Base-by-base conservation (phyloP, 2,797 vertebrate species). In the Acipenser oxyrinchus region DNA sequence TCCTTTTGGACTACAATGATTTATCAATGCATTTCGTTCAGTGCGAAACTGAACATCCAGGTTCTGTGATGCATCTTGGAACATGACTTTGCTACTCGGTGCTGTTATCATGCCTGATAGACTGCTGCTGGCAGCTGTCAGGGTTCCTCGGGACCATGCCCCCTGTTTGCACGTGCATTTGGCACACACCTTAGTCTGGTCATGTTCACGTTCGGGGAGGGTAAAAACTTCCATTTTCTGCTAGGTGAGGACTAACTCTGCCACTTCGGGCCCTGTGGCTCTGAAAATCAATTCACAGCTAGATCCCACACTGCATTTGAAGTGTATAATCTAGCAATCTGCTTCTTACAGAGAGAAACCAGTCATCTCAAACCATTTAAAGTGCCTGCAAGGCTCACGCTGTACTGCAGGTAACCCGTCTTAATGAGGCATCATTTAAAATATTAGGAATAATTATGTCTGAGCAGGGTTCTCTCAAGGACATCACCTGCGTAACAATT, bases 321-420 rank as follows among this genome's bases (percentile, higher is more conserved):
- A 59, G n/a, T 8, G 23, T 53, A 48, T 48, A 65, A 66, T 66
- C 55, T 59, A 10, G 8, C 55, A n/a, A 10, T 66, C 65, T 66
- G 65, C 65, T 59, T 15, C 48, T 6, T 48, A 23, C 50, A 52
- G 59, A 13, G 55, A 59, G 65, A 59, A 49, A 59, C 37, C 55
- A 15, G 65, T 10, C 48, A 11, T n/a, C 23, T 57, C 6, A 57
- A 37, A 37, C 23, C 23, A 2, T 37, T 37, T 37, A 37, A 37
- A 37, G 23, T 37, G 23, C 23, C 23, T 37, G 23, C 23, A 37
- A 37, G 23, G 23, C 4, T 37, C 23, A 2, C 2, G 23, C 23
- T 37, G 4, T 37, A 37, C 23, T 2, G 2, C 23, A 37, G 23
- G 23, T 37, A 37, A 4, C 23, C 23, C 23, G 0, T 37, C 23